A percentile compares a stretch with the other conserved stretches of the same genome.
phyloP scores from a whole-genome alignment of 2,888 invertebrate genomes.

The Junonia oenone region DNA sequence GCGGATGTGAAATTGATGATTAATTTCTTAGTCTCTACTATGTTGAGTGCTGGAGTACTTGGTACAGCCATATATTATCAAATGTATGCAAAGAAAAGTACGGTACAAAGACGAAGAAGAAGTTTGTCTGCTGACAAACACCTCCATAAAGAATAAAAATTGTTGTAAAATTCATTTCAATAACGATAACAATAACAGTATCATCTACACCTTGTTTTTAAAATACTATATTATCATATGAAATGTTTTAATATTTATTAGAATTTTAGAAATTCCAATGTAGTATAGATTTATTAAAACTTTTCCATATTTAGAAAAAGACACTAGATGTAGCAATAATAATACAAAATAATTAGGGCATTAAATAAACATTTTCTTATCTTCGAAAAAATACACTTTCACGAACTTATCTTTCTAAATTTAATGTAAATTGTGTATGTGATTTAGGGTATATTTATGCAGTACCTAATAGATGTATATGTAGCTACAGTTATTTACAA shows the following conservation, averaged over 20 bases:
- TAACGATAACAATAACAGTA: neutral
- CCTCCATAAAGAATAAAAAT: conserved; percentile 13
- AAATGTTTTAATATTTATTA: no score
- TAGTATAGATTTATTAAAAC: neutral
- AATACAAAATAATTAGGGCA: neutral
- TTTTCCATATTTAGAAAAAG: neutral
- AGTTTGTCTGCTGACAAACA: neutral
- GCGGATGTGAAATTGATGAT: conserved; percentile 84
- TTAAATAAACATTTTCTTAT: no score
- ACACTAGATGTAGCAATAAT: neutral
- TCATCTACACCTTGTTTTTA: neutral
- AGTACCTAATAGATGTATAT: no score
- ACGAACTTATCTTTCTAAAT: no score
- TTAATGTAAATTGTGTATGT: no score
- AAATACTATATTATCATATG: neutral
- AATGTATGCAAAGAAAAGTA: conserved; percentile 40
- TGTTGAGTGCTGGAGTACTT: conserved; percentile 85
- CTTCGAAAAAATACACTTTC: no score
- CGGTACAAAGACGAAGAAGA: neutral
- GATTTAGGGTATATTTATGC: no score
- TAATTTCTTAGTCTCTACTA: conserved; percentile 86
- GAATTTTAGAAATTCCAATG: neutral
- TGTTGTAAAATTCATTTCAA: neutral
- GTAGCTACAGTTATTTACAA: no score
- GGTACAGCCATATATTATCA: conserved; percentile 84